Percentiles rank a stretch among this genome's conserved stretches.
These are phyloP conservation scores for Cyprinodon tularosa DNA, from an alignment of 2,113 vertebrate genomes.

Conservation along the genomic window DNA sequence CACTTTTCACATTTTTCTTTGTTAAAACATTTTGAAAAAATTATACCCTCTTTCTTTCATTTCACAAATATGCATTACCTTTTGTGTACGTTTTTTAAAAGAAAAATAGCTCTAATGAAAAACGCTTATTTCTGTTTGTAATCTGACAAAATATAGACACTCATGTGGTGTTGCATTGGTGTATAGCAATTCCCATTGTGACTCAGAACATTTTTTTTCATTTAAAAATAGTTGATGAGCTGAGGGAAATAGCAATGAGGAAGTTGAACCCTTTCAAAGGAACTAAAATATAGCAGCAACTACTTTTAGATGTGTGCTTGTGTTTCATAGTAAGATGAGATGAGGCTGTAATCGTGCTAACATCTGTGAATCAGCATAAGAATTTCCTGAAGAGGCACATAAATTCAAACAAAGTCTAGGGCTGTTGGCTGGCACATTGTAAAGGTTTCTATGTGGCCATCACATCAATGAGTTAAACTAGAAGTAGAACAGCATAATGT, in stretches of 20 bases:
- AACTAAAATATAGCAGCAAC: constrained; percentile 32
- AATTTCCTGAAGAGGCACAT: constrained; percentile 61
- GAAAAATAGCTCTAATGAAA: not conserved
- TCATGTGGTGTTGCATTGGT: not conserved
- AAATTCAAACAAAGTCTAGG: constrained; percentile 17
- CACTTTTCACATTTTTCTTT: not conserved
- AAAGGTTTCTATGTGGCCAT: constrained; percentile 31
- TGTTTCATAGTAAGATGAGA: constrained; percentile 40
- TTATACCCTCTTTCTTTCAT: not conserved
- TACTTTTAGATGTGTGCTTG: constrained; percentile 25
- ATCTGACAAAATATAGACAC: not conserved
- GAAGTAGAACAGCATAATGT: constrained; percentile 58
- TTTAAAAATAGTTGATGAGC: not conserved
- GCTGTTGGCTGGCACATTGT: constrained; percentile 35
- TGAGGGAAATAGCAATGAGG: constrained; percentile 5
- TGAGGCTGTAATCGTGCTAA: constrained; percentile 51
- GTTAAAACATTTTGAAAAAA: not conserved
- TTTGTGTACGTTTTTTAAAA: not conserved
- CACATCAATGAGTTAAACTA: constrained; percentile 51
- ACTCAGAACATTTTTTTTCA: not conserved
- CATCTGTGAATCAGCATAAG: constrained; percentile 65
- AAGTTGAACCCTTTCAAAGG: constrained; percentile 9
- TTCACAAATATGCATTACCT: not conserved
- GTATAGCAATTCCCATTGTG: not conserved
- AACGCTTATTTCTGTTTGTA: not conserved